Evolutionary conservation across 2,113 vertebrate genomes (phyloP).

Genomic region (Genyomyrus donnyi): DNA sequence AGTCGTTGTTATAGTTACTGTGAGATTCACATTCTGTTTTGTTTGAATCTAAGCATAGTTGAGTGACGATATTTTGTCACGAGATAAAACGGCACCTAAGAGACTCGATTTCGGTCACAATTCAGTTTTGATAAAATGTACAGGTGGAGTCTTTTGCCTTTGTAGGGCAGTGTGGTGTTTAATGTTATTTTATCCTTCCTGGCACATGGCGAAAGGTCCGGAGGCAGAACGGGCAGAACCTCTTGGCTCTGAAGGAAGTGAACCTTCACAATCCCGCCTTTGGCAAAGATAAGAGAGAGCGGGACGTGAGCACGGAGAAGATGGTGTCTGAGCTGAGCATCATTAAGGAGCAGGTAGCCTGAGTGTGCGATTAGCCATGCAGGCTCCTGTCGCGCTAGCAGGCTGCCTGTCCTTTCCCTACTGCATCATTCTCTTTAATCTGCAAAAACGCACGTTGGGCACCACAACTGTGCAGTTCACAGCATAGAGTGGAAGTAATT

Average conservation of each 20-base stretch:
- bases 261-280: conserved; percentile 81
- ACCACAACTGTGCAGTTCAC: not conserved
- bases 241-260: conserved; percentile 83
- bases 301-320: conserved; percentile 77
- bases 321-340: conserved; percentile 82
- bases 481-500: not conserved
- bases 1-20: not conserved
- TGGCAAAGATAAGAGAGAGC: conserved; percentile 79
- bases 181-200: not conserved
- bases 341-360: conserved; percentile 76
- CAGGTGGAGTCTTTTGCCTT: not conserved
- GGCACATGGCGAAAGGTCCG: conserved; percentile 57
- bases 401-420: not conserved
- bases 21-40: not conserved
- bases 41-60: not conserved
- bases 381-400: not conserved
- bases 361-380: not conserved
- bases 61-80: not conserved
- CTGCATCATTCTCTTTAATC: not conserved
- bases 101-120: not conserved
- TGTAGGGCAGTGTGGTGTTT: not conserved
- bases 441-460: not conserved
- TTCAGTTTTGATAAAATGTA: not conserved
- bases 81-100: not conserved
- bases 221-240: conserved; percentile 72